phyloP scores from a whole-genome alignment of 2,797 vertebrate species.

The Lepus oiostolus region DNA sequence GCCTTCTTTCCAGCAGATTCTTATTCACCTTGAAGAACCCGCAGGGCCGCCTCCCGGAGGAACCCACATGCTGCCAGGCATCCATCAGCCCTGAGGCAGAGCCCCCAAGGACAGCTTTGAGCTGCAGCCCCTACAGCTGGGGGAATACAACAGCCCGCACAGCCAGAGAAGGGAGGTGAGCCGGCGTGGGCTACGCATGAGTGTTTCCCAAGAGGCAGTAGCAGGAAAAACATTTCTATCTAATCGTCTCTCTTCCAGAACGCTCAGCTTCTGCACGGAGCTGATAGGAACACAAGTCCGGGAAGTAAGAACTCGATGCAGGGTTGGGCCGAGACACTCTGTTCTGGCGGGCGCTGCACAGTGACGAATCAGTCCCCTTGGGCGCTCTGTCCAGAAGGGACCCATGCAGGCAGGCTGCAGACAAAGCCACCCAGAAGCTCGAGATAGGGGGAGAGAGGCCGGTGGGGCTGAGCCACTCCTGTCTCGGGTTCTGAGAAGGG shows the following conservation, averaged over 20 bases:
- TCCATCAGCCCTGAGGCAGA: constrained; percentile 47
- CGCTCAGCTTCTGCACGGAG: not conserved
- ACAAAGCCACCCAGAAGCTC: not conserved
- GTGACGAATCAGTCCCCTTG: not conserved
- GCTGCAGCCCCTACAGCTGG: constrained; percentile 64
- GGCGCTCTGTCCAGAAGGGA: not conserved
- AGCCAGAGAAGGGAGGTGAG: not conserved
- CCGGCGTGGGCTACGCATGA: not conserved
- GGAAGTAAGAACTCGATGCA: not conserved
- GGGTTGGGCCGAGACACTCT: not conserved
- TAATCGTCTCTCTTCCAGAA: not conserved
- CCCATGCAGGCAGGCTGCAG: not conserved
- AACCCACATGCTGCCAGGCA: not conserved
- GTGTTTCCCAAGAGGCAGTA: accelerated
- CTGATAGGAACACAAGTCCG: not conserved
- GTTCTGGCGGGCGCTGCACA: not conserved
- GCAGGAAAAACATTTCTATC: not conserved
- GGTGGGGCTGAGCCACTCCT: not conserved
- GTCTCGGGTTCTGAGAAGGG: not conserved
- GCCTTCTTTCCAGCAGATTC: constrained; percentile 3
- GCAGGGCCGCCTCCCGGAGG: not conserved
- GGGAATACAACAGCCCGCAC: not conserved
- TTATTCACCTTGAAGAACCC: constrained; percentile 7
- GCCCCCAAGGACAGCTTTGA: constrained; percentile 66
- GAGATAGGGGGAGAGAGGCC: not conserved